Conservation (phyloP, 1,140 invertebrate genomes). For the Cotesia chilonis region DNA sequence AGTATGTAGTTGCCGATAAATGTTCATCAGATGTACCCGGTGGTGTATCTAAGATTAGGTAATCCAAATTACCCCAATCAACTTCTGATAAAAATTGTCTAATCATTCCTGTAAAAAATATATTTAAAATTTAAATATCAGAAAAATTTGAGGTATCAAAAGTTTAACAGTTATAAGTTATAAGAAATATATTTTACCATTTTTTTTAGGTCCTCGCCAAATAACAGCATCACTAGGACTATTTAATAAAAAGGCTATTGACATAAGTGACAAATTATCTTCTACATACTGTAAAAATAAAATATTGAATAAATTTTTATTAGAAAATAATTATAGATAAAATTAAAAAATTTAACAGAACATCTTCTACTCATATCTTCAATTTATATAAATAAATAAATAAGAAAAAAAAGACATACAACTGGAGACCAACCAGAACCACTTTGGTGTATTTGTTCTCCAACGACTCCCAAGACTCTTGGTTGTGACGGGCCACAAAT, state of each 20-base stretch:
- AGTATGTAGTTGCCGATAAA: slow-evolving; percentile 78
- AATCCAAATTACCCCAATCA: slow-evolving; percentile 91
- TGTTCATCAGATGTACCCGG: slow-evolving; percentile 98
- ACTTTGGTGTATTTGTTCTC: slow-evolving; percentile 90
- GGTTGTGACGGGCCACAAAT: slow-evolving; percentile 91
- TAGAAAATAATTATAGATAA: slow-evolving; percentile 5
- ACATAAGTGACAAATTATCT: slow-evolving; percentile 92
- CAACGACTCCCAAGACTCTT: slow-evolving; percentile 74
- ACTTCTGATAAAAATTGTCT: slow-evolving; percentile 94
- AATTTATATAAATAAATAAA: slow-evolving; percentile 24
- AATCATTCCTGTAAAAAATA: slow-evolving; percentile 77
- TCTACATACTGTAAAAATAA: slow-evolving; percentile 73
- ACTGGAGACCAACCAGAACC: slow-evolving; percentile 97
- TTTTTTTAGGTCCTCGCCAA: slow-evolving; percentile 96
- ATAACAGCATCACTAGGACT: slow-evolving; percentile 89
- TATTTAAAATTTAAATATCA: slow-evolving; percentile 22
- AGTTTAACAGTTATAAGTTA: neutral
- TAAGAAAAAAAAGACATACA: slow-evolving; percentile 68
- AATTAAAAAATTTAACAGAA: neutral
- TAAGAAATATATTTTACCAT: slow-evolving; percentile 68
- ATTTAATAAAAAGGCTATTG: slow-evolving; percentile 88
- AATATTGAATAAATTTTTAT: slow-evolving; percentile 18
- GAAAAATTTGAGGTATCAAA: neutral
- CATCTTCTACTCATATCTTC: neutral
- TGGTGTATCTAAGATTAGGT: slow-evolving; percentile 91